phyloP scores from a whole-genome alignment of 2,888 invertebrate species.

The Drosophila cognata region DNA sequence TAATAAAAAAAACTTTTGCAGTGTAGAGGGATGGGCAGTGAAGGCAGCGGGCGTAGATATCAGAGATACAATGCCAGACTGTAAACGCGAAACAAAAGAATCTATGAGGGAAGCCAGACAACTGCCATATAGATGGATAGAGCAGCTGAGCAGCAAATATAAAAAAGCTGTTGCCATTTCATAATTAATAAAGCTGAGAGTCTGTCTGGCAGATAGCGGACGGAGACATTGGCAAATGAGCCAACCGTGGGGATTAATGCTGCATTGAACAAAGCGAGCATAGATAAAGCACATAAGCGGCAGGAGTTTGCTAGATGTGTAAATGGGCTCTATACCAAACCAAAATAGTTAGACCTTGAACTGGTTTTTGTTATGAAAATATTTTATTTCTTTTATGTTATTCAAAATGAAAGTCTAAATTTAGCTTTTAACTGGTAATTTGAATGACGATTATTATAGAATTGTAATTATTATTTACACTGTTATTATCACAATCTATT shows the following conservation, averaged over 20 bases:
- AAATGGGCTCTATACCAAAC: slow-evolving; percentile 8
- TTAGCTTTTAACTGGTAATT: not conserved
- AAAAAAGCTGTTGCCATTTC: slow-evolving; percentile 65
- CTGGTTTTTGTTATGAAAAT: slow-evolving; percentile 13
- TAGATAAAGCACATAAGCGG: slow-evolving; percentile 32
- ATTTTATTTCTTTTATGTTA: not conserved
- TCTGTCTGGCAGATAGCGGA: slow-evolving; percentile 18
- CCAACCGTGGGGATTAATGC: slow-evolving; percentile 68
- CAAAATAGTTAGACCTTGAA: slow-evolving; percentile 38
- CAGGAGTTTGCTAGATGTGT: not conserved
- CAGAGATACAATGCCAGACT: slow-evolving; percentile 64
- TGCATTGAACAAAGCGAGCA: slow-evolving; percentile 64
- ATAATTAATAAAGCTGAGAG: slow-evolving; percentile 69
- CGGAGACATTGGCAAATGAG: slow-evolving; percentile 69
- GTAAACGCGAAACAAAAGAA: slow-evolving; percentile 69
- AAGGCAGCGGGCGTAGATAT: slow-evolving; percentile 9
- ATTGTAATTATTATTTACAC: not conserved
- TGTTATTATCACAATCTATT: not conserved
- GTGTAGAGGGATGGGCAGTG: not conserved
- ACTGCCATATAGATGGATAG: slow-evolving; percentile 54
- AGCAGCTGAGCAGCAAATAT: slow-evolving; percentile 42
- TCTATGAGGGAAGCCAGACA: slow-evolving; percentile 59
- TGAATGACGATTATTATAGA: not conserved
- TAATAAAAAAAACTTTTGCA: slow-evolving; percentile 62
- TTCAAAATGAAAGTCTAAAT: not conserved